A percentile compares a stretch with the other conserved stretches of the same genome.
Evolutionary conservation across 2,888 invertebrate genomes (phyloP).

Genomic region (Phortica magna): DNA sequence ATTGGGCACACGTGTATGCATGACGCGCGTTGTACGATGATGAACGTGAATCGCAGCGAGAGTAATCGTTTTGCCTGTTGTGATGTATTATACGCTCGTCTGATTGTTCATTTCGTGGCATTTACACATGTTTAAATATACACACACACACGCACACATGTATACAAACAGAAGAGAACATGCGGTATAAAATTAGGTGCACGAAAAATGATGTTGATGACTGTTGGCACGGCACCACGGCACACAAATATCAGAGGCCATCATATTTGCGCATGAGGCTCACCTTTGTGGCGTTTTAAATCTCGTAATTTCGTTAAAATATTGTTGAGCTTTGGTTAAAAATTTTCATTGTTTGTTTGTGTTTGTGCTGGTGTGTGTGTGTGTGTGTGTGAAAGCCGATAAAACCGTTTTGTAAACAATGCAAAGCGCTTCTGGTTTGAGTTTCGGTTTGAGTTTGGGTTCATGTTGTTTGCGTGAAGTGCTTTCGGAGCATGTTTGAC

Average conservation of each 20-base stretch:
- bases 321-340: conserved; percentile 57
- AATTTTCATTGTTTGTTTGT: conserved; percentile 14
- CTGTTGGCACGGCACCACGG: background rate
- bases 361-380: background rate
- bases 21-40: background rate
- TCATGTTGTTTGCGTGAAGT: conserved; percentile 49
- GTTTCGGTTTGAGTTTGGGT: conserved; percentile 38
- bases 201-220: conserved; percentile 10
- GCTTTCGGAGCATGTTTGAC: background rate
- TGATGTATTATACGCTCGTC: conserved; percentile 65
- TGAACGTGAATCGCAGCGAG: background rate
- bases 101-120: conserved; percentile 69
- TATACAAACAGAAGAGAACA: background rate
- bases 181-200: conserved; percentile 4
- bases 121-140: conserved; percentile 68
- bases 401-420: conserved; percentile 45
- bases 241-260: background rate
- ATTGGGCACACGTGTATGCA: background rate
- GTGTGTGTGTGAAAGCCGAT: conserved; percentile 61
- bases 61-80: conserved; percentile 54
- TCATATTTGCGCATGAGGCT: conserved; percentile 10
- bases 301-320: conserved; percentile 69
- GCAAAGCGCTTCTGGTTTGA: conserved; percentile 24
- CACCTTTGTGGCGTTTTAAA: conserved; percentile 50
- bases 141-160: background rate